Base-by-base conservation (phyloP, 2,888 invertebrate genomes). In the Hirtodrosophila trivittata region DNA sequence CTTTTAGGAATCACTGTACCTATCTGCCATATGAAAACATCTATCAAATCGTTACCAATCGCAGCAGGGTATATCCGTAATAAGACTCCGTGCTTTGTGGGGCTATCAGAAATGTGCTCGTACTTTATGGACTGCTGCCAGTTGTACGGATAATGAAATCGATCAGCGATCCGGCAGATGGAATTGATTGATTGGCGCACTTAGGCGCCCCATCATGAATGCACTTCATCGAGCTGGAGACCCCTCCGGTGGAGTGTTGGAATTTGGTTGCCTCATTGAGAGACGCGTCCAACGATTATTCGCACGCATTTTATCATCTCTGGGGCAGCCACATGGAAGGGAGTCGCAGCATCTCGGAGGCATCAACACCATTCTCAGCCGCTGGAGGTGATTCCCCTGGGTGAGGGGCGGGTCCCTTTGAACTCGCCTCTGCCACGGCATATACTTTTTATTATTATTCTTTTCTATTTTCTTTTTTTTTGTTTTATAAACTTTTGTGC, bases 101-200 rank as follows among this genome's bases (percentile, higher is more conserved):
- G n/a, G n/a, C n/a, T n/a, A n/a, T n/a, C n/a, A n/a, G n/a, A n/a
- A n/a, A n/a, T n/a, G n/a, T 21, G 5, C 18, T 21, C 5, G 4
- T 1, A 9, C n/a, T 16, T 10, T 8, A 25, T 42, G 8, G 4
- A n/a, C 25, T 7, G 33, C 21, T 8, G 10, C 12, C 32, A 10
- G 4, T n/a, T n/a, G 4, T 33, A 13, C 10, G 33, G 56, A 56
- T 58, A 32, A 21, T 21, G 45, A 43, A 35, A 70, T 57, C 47
- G 47, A 49, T 47, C 21, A 33, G 38, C 37, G 51, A 38, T 60
- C 42, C 30, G 9, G 7, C 2, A 38, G 39, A 35, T 52, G 38
- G 7, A 41, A 7, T 57, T 83, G 84, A 78, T 83, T 83, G 84
- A 83, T 80, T 56, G 81, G 32, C 21, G 59, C 71, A 65, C 69